Evolutionary conservation across 2,888 invertebrate genomes (phyloP), one percentile per base, ranked within the genome.

Genomic region (Mythimna lalbum): DNA sequence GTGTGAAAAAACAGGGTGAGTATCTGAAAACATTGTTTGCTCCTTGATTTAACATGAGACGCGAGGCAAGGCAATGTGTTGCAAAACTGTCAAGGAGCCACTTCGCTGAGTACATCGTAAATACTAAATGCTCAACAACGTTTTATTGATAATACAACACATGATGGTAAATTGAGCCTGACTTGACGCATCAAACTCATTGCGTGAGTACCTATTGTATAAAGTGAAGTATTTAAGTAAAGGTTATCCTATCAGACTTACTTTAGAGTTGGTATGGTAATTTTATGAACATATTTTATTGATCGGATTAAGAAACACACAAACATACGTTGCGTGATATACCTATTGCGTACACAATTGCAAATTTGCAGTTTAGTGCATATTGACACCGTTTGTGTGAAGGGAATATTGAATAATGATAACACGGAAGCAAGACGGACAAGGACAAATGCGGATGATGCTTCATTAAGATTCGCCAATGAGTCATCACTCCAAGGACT

Each of bases 51-150:
- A 81, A 84, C 79, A 81, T 76, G 69, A 80, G 56, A 39, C 39
- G 57, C 31, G 52, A 80, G 72, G 73, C 70, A 74, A 80, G 84
- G 78, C 78, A 79, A 84, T 85, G 62, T 81, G 85, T 91, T 91
- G 89, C 90, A 83, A 89, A 89, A 91, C 85, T 85, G 86, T 88
- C 89, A 89, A 91, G 89, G 86, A 83, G 69, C 43, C 70, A 76
- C 77, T 85, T 71, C 78, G 76, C 69, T 82, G 62, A 71, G 78
- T 65, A 61, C 76, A 65, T 81, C 67, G 81, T 85, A 87, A 88
- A 89, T 84, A 85, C 76, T 78, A 86, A 86, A 86, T 76, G 83
- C 82, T 83, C 61, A 73, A 66, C 47, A 72, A 60, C 43, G 62
- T 82, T 73, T 70, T 78, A 76, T 78, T 74, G 68, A 76, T 72